A percentile compares a stretch with the other conserved stretches of the same genome.
Evolutionary conservation across 2,113 vertebrate genomes (phyloP).

Genomic region (Bufo gargarizans): DNA sequence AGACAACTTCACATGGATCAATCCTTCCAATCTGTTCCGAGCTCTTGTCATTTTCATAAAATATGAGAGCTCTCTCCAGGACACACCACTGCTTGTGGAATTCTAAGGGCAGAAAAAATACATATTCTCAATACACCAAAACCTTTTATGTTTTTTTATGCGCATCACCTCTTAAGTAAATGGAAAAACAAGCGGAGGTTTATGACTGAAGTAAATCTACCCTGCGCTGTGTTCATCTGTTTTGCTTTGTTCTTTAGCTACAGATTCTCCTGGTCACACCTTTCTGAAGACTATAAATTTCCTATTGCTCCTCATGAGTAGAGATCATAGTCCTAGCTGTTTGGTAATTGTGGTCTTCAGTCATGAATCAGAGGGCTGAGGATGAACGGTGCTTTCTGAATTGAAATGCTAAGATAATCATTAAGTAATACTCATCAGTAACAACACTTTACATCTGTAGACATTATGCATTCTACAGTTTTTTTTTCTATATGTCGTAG

Average conservation of each 20-base stretch:
- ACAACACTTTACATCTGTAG: no score
- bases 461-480: no score
- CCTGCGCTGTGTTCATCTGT: no score
- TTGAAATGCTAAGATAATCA: no score
- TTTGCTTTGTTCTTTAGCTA: no score
- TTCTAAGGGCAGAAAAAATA: constrained; percentile 68
- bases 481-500: no score
- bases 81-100: constrained; percentile 87
- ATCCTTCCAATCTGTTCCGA: constrained; percentile 76
- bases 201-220: no score
- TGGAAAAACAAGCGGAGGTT: no score
- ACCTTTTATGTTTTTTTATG: neutral
- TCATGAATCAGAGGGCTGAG: neutral
- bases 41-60: constrained; percentile 81
- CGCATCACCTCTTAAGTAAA: no score
- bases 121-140: neutral
- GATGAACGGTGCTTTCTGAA: neutral
- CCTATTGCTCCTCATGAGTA: neutral
- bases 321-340: neutral
- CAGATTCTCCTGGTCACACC: no score
- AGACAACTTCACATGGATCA: constrained; percentile 77
- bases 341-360: neutral
- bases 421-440: no score
- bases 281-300: no score
- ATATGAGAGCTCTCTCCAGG: constrained; percentile 78